Percentiles rank a stretch among this genome's conserved stretches.
Evolutionary conservation across 2,113 vertebrate genomes (phyloP).

Genomic region (Forbesichthys papilliferus): DNA sequence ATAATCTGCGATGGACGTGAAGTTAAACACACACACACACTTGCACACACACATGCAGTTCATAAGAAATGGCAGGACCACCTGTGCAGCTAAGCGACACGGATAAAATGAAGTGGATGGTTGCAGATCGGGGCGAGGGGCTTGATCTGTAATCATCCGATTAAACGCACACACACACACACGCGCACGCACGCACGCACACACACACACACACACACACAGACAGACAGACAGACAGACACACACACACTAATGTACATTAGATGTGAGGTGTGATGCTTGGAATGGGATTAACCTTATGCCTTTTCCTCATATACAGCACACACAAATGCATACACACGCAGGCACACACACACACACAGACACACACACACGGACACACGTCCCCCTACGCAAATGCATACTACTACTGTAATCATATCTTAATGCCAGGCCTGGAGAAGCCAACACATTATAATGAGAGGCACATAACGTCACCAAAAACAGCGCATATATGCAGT

Average conservation of each 20-base stretch:
- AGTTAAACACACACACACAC: conserved; percentile 4
- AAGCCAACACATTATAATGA: no score
- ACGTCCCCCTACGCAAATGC: not conserved
- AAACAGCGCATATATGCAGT: no score
- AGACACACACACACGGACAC: not conserved
- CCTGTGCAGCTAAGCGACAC: conserved; percentile 10
- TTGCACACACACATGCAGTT: not conserved
- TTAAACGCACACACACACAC: not conserved
- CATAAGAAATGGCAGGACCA: not conserved
- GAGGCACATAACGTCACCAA: no score
- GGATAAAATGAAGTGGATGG: not conserved
- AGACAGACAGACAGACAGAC: not conserved
- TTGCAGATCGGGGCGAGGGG: not conserved
- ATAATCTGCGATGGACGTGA: not conserved
- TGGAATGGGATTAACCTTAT: conserved; percentile 57
- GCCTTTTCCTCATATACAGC: conserved; percentile 40
- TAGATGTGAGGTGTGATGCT: not conserved
- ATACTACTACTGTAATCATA: not conserved
- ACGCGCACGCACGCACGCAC: not conserved
- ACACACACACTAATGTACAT: conserved; percentile 11
- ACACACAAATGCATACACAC: not conserved
- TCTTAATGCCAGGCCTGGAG: no score
- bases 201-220: not conserved
- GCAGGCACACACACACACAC: not conserved
- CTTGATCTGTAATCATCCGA: no score